Evolutionary conservation across 1,140 invertebrate genomes (phyloP), one percentile per base, ranked within the genome.

Genomic region (Onthophagus taurus): DNA sequence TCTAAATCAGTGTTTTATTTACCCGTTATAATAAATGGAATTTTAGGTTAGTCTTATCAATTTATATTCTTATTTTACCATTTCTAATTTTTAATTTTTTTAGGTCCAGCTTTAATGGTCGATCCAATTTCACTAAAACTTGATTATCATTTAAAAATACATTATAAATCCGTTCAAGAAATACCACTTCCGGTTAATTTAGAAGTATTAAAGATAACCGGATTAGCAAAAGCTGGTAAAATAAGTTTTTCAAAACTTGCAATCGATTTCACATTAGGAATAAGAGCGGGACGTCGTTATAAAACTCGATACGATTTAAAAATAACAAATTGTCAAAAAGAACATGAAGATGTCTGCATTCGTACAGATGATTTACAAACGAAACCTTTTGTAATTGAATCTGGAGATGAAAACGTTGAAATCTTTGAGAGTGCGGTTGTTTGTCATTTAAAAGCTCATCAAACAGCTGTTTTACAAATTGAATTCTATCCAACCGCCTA

Each of bases 1-100:
- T 50, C 53, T 1, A 51, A 35, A 2, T 52, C 53, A 14, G 31
- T 33, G 5, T 58, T 60, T 42, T 53, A 56, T 36, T 33, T 64
- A 9, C 63, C 63, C 1, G 41, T 64, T 1, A 35, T 59, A 5
- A 42, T 65, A 5, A 65, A 65, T 45, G 51, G 56, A 17, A 31
- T 63, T n/a, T 34, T 60, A n/a, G 58, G 57, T n/a, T n/a, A n/a
- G n/a, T n/a, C n/a, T n/a, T n/a, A n/a, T n/a, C n/a, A n/a, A n/a
- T n/a, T n/a, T n/a, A n/a, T n/a, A n/a, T n/a, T n/a, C n/a, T n/a
- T n/a, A n/a, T n/a, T n/a, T n/a, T n/a, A n/a, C n/a, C n/a, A n/a
- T n/a, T n/a, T n/a, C n/a, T n/a, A n/a, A n/a, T n/a, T n/a, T 4
- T 56, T 54, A 0, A 38, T 41, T 7, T 18, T 42, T 2, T 11